phyloP scores from a whole-genome alignment of 1,140 invertebrate species.

The Euwallacea fornicatus region DNA sequence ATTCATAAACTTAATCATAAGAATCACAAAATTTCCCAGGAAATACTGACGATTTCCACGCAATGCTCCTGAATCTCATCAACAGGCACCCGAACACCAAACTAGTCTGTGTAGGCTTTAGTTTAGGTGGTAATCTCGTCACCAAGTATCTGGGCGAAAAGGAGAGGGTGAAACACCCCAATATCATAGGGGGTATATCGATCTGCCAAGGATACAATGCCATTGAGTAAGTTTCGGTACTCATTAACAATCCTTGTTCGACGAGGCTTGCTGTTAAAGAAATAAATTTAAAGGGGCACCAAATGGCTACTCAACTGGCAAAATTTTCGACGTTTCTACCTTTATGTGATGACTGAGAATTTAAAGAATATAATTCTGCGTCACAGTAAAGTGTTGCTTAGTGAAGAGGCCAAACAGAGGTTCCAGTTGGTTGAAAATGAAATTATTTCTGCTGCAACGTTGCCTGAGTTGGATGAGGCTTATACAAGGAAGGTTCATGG shows the following conservation, averaged over 20 bases:
- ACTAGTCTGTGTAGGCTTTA: constrained; percentile 85
- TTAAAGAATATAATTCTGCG: constrained; percentile 80
- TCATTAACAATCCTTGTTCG: background rate
- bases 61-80: constrained; percentile 75
- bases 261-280: background rate
- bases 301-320: constrained; percentile 82
- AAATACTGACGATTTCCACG: constrained; percentile 80
- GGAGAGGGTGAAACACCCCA: constrained; percentile 61
- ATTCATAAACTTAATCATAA: no score
- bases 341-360: constrained; percentile 92
- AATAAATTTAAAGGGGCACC: constrained; percentile 64
- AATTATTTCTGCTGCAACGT: constrained; percentile 80
- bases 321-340: constrained; percentile 82
- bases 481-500: constrained; percentile 81
- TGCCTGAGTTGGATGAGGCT: constrained; percentile 85
- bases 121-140: constrained; percentile 86
- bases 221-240: constrained; percentile 67
- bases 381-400: constrained; percentile 75
- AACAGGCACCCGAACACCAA: constrained; percentile 73
- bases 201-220: constrained; percentile 92
- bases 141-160: constrained; percentile 86
- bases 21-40: constrained; percentile 56
- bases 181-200: constrained; percentile 84
- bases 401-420: constrained; percentile 70
- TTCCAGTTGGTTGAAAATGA: constrained; percentile 73